Evolutionary conservation across 2,113 vertebrate species (phyloP).

Genomic region (Microcebus griseorufus): DNA sequence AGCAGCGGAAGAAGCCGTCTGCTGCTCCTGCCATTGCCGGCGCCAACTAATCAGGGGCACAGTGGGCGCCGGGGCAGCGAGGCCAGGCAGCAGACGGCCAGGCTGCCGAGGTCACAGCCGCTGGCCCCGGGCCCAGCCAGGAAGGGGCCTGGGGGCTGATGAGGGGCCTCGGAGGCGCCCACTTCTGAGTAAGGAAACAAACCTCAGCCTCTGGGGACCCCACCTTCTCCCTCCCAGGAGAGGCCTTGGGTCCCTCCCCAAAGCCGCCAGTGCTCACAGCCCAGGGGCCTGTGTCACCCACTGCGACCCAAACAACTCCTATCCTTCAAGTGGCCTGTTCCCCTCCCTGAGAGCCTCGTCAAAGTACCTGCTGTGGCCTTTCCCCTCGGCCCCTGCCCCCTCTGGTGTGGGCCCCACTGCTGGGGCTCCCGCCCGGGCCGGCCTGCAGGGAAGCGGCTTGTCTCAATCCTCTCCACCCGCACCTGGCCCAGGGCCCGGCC

Average conservation of each 20-base stretch:
- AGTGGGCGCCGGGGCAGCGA: neutral
- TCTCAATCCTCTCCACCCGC: neutral
- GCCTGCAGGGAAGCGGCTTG: neutral
- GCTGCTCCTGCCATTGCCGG: neutral
- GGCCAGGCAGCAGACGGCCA: constrained; percentile 15
- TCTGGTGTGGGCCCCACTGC: accelerated
- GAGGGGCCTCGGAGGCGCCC: neutral
- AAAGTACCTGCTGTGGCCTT: accelerated
- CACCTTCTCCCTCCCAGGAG: neutral
- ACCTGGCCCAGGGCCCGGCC: neutral
- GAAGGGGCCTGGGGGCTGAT: neutral
- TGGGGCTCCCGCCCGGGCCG: neutral
- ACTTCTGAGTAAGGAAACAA: neutral
- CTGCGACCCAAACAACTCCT: neutral
- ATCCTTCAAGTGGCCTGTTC: neutral
- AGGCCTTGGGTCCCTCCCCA: neutral
- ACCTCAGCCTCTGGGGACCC: neutral
- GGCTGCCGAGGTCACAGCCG: neutral
- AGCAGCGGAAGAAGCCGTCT: neutral
- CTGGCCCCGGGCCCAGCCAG: neutral
- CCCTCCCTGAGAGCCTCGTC: neutral
- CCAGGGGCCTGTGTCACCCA: accelerated
- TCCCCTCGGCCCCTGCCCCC: neutral
- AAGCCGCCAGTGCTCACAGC: neutral
- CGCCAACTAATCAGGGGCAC: constrained; percentile 58